Conservation (phyloP, 2,797 vertebrate genomes). For the Hypotaenidia okinawae region DNA sequence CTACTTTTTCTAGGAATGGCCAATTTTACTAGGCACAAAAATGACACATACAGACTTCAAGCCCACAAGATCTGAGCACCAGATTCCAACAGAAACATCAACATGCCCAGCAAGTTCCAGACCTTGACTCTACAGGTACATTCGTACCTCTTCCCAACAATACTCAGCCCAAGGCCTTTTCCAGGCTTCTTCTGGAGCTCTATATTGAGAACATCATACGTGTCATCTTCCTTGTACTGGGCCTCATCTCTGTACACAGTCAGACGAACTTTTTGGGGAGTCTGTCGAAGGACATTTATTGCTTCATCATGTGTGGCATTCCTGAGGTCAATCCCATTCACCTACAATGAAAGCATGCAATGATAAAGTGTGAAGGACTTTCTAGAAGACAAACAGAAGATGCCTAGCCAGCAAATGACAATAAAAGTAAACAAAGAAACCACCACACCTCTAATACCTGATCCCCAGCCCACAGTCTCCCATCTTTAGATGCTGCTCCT, state of each 20-base stretch:
- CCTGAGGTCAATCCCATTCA: conserved; percentile 92
- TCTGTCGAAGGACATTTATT: conserved; percentile 96
- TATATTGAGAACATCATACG: conserved; percentile 90
- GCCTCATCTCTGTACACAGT: conserved; percentile 92
- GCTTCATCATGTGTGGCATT: conserved; percentile 94
- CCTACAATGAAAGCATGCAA: conserved; percentile 73
- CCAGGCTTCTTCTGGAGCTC: conserved; percentile 92
- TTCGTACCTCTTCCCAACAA: conserved; percentile 92
- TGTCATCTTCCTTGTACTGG: conserved; percentile 95
- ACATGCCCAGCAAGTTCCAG: background rate
- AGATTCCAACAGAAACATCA: background rate
- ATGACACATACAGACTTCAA: background rate
- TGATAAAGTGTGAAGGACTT: background rate
- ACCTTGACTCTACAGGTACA: background rate
- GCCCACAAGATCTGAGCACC: background rate
- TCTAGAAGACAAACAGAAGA: background rate
- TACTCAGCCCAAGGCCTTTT: conserved; percentile 94
- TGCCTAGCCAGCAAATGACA: background rate
- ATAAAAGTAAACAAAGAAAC: background rate
- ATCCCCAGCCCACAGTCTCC: conserved; percentile 96
- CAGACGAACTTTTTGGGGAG: conserved; percentile 89
- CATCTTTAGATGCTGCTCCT: conserved; percentile 96
- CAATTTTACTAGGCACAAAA: background rate
- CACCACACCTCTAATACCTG: conserved; percentile 92
- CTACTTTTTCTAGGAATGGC: background rate